Evolutionary conservation across 1,140 invertebrate species (phyloP), one percentile per base, ranked within the genome.

Genomic region (Druon quercuslanigerum): DNA sequence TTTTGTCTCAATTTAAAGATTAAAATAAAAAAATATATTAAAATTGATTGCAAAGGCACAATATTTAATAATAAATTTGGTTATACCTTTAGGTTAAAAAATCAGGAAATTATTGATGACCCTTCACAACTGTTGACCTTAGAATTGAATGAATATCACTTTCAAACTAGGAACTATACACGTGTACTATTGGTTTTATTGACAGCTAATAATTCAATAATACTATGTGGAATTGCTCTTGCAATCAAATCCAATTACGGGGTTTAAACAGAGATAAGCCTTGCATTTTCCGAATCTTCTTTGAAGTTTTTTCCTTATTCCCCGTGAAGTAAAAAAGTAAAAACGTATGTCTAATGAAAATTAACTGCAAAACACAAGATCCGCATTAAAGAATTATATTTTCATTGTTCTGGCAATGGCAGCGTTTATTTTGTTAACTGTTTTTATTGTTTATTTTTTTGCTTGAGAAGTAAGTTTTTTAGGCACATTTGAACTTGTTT

Each of bases 131-230:
- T 11, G 19, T 25, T 57, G 56, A 57, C 56, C 56, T 57, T 57
- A 57, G 19, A 57, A 57, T 57, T 17, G 25, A 13, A 57, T 57
- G 56, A 7, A 56, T 19, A 56, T 56, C 54, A 57, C 56, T 57
- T 57, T 57, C 5, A 57, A 13, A 4, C 8, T 19, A 57, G 19
- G 17, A 57, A 57, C 19, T 2, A 20, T 19, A 20, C 19, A 57
- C 56, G 25, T 57, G 19, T 12, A 25, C 56, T 20, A 25, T 57
- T 25, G 19, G 19, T 20, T 6, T 57, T 20, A 57, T 12, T 57
- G 56, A 57, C 56, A 33, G 19, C 16, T 11, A 57, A 57, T 57
- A 57, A 57, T 57, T 17, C 25, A 56, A 17, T 20, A 57, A 19
- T 12, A 57, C 1, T 4, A 20, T 12, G 8, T 20, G 56, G 17